Base-by-base conservation (phyloP, 2,797 vertebrate genomes). In the Spinus olivaceus region DNA sequence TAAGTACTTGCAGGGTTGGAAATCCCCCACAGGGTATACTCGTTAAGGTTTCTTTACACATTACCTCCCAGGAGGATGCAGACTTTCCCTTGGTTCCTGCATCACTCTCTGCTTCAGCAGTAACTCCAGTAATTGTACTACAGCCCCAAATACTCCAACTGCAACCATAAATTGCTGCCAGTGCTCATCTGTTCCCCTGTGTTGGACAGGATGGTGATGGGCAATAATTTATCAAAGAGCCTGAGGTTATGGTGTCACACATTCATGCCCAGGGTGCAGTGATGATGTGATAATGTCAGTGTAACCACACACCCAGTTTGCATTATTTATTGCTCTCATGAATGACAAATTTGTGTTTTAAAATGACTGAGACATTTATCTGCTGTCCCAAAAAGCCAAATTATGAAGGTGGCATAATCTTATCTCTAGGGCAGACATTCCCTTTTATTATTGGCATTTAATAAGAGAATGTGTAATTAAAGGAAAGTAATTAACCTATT, bases 271-370 rank as follows among this genome's bases (percentile, higher is more conserved):
- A 10, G 84, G 64, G 57, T 90, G 89, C 79, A 87, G 20, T 9
- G n/a, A 74, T 2, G 9, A 91, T 95, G 84, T 94, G 96, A 93
- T 95, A 96, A 93, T 91, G 95, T 94, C 96, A 90, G 23, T 83
- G 79, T 92, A 94, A 86, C 88, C 86, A 93, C 91, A 66, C 61
- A 70, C 86, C 61, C 61, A 44, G 50, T 92, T 95, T 96, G 92
- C 92, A 94, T 96, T 96, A 97, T 94, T 97, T 96, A 96, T 93
- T 93, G 41, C 86, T 56, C 76, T 96, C 76, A 76, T 91, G 91
- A 97, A 96, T 92, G 91, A 94, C 84, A 92, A 91, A 91, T 96
- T 90, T 65, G 54, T 93, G 69, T 96, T 95, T 95, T 82, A 90
- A 94, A 94, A 96, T 81, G 89, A 42, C 59, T 50, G 85, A 94